Evolutionary conservation across 2,113 vertebrate species (phyloP).

Genomic region (Donacobius atricapilla): DNA sequence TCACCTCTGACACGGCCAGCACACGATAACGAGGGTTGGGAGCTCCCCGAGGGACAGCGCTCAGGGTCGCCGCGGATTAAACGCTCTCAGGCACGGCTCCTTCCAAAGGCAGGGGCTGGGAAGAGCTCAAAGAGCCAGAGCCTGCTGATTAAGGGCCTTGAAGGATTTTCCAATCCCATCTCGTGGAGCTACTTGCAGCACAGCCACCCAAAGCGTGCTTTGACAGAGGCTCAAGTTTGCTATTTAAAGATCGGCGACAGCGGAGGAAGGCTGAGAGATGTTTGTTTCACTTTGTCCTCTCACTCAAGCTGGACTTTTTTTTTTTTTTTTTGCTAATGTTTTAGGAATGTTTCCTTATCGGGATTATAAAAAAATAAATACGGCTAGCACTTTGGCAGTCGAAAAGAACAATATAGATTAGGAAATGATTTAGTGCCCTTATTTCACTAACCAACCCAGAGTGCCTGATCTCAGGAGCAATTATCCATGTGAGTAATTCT

Average conservation of each 20-base stretch:
- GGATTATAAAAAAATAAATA: slow-evolving; percentile 64
- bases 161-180: slow-evolving; percentile 22
- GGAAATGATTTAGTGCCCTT: slow-evolving; percentile 47
- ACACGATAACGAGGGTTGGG: slow-evolving; percentile 43
- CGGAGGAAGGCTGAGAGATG: neutral
- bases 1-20: slow-evolving; percentile 65
- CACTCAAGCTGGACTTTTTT: neutral
- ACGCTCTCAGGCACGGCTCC: slow-evolving; percentile 36
- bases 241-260: neutral
- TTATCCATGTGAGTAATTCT: slow-evolving; percentile 5
- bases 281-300: neutral
- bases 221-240: neutral
- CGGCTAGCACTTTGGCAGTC: slow-evolving; percentile 36
- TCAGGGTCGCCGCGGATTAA: slow-evolving; percentile 62
- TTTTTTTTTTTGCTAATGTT: slow-evolving; percentile 28
- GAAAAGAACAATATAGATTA: slow-evolving; percentile 55
- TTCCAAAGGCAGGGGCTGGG: slow-evolving; percentile 21
- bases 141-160: neutral
- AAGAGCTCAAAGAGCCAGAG: neutral
- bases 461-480: neutral
- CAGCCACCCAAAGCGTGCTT: neutral
- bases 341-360: slow-evolving; percentile 64
- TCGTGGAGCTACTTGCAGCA: neutral
- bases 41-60: slow-evolving; percentile 55
- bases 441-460: neutral